A percentile compares a stretch with the other conserved stretches of the same genome.
These are phyloP conservation scores for Agrypnus murinus DNA, from an alignment of 2,888 invertebrate genomes.

Conservation along the genomic window DNA sequence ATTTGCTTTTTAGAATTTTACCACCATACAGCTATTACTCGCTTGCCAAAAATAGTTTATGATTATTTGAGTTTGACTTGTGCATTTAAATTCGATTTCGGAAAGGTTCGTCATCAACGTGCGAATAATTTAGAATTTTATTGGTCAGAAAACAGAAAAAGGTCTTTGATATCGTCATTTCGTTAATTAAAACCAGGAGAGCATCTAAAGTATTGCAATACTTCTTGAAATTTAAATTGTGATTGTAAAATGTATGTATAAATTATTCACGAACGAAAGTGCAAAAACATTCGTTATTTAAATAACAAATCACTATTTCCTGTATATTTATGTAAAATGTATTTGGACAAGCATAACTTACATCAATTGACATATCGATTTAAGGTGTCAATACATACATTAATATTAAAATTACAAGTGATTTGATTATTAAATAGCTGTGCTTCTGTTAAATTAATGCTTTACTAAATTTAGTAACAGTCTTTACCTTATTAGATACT, in stretches of 20 bases:
- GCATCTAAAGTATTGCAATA: background rate
- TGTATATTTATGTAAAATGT: background rate
- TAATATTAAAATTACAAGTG: too few relatives aligned
- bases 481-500: too few relatives aligned
- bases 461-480: too few relatives aligned
- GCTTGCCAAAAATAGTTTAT: slow-evolving; percentile 35
- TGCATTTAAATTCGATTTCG: slow-evolving; percentile 23
- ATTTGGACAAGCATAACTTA: too few relatives aligned
- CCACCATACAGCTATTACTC: background rate
- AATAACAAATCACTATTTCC: slow-evolving; percentile 40
- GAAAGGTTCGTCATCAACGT: too few relatives aligned
- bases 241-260: slow-evolving; percentile 1
- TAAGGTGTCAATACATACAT: too few relatives aligned
- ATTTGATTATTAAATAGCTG: too few relatives aligned
- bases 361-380: too few relatives aligned
- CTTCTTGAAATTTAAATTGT: too few relatives aligned
- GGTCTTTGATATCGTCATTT: background rate
- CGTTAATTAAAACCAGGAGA: background rate
- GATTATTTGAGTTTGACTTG: slow-evolving; percentile 13
- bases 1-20: slow-evolving; percentile 25
- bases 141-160: background rate
- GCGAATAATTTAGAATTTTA: background rate
- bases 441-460: too few relatives aligned
- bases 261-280: slow-evolving; percentile 30
- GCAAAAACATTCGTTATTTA: slow-evolving; percentile 19